These are phyloP conservation scores for Erpobdella octoculata DNA, from an alignment of 2,888 invertebrate species.

Conservation along the genomic window DNA sequence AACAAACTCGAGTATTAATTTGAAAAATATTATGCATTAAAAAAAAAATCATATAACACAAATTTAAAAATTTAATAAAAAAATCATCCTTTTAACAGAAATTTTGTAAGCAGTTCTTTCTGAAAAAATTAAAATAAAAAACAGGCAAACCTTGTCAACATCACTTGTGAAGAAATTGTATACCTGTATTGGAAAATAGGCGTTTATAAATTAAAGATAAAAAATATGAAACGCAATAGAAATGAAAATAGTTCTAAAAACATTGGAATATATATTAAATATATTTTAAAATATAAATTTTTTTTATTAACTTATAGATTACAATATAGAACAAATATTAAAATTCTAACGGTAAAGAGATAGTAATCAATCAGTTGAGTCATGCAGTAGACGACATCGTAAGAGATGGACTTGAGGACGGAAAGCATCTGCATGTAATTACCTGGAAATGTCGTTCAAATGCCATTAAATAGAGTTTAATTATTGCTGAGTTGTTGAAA, in stretches of 20 bases:
- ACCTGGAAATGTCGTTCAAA: no score
- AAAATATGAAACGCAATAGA: background rate
- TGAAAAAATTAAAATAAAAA: background rate
- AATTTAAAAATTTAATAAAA: background rate
- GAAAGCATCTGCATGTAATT: conserved; percentile 85
- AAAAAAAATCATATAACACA: no score
- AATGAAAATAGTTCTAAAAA: background rate
- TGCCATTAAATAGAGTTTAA: no score
- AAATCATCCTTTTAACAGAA: background rate
- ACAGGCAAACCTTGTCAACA: conserved; percentile 42
- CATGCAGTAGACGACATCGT: conserved; percentile 81
- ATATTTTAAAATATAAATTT: background rate
- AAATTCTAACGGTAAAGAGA: conserved; percentile 63
- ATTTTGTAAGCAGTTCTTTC: background rate
- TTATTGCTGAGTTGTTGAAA: no score
- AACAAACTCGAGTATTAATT: no score
- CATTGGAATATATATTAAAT: background rate
- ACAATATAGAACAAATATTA: background rate
- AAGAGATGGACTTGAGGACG: conserved; percentile 76
- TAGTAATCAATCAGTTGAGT: conserved; percentile 88
- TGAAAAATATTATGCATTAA: no score
- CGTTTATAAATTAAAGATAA: background rate
- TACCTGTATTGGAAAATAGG: conserved; percentile 51
- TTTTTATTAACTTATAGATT: background rate
- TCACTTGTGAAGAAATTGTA: conserved; percentile 70